A percentile compares a stretch with the other conserved stretches of the same genome.
Evolutionary conservation across 2,113 vertebrate genomes (phyloP).

Genomic region (Esox niger): DNA sequence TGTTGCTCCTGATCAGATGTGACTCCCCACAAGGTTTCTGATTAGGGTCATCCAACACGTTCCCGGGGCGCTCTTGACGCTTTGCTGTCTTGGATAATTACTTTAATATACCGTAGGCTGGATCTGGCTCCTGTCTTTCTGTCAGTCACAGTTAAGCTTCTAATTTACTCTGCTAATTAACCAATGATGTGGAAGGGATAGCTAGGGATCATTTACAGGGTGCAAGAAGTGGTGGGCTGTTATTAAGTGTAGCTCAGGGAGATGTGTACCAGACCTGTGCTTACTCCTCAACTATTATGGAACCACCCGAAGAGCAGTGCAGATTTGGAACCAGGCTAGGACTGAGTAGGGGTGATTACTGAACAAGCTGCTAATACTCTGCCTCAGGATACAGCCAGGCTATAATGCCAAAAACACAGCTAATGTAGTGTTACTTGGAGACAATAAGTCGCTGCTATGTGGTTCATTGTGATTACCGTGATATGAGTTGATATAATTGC

Average conservation of each 20-base stretch:
- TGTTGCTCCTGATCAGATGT: too few species aligned
- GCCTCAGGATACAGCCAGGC: background rate
- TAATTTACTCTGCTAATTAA: constrained; percentile 51
- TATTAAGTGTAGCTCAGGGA: background rate
- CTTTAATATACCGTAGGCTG: too few species aligned
- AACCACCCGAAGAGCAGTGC: background rate
- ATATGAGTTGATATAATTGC: background rate
- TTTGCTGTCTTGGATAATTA: too few species aligned
- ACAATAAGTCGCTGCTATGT: background rate
- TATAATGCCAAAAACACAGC: background rate
- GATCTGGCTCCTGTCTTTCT: constrained; percentile 11
- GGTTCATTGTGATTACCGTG: background rate
- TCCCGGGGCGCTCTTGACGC: too few species aligned
- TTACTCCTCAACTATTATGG: background rate
- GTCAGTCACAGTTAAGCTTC: constrained; percentile 33
- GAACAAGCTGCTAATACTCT: background rate
- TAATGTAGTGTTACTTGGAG: background rate
- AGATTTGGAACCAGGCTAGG: background rate
- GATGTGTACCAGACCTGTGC: background rate
- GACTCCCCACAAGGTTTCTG: too few species aligned
- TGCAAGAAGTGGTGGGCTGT: too few species aligned
- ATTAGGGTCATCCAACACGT: too few species aligned
- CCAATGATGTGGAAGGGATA: constrained; percentile 33
- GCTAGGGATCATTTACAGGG: too few species aligned
- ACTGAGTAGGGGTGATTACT: too few species aligned